These are phyloP conservation scores for Dromococcyx pavoninus DNA, from an alignment of 2,797 vertebrate species.

Conservation along the genomic window DNA sequence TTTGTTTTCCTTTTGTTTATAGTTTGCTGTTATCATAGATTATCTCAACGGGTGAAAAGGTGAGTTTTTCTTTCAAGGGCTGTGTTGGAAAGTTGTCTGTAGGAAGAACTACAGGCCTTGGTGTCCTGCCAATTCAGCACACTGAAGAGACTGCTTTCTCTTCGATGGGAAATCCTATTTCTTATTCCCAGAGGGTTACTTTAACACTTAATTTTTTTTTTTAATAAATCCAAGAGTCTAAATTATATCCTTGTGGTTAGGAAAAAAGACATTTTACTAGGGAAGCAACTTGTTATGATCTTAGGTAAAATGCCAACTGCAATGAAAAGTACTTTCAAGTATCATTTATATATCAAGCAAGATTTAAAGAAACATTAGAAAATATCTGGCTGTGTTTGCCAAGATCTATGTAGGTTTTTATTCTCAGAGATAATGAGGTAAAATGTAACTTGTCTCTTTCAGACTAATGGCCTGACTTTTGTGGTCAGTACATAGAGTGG, in stretches of 20 bases:
- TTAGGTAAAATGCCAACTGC: constrained; percentile 67
- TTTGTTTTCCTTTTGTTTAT: constrained; percentile 20
- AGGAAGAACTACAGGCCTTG: constrained; percentile 34
- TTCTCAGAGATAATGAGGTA: constrained; percentile 10
- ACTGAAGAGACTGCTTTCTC: constrained; percentile 38
- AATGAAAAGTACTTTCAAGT: constrained; percentile 71
- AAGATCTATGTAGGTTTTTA: constrained; percentile 23
- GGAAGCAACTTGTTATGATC: constrained; percentile 69
- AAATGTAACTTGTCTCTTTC: constrained; percentile 25
- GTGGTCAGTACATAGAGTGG: not conserved
- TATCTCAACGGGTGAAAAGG: not conserved
- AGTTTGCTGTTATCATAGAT: not conserved
- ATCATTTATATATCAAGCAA: constrained; percentile 68
- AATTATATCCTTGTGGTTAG: constrained; percentile 70
- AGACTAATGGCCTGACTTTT: not conserved
- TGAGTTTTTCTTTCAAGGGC: not conserved
- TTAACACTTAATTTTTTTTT: constrained; percentile 17
- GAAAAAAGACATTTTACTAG: constrained; percentile 64
- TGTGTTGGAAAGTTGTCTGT: constrained; percentile 34
- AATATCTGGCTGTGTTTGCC: not conserved
- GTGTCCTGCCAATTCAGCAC: constrained; percentile 26
- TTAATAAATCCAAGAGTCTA: constrained; percentile 25
- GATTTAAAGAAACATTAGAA: constrained; percentile 64
- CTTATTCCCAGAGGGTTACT: constrained; percentile 48
- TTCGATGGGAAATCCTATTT: constrained; percentile 63